phyloP scores from a whole-genome alignment of 2,888 invertebrate genomes.

The Eurytoma californica region DNA sequence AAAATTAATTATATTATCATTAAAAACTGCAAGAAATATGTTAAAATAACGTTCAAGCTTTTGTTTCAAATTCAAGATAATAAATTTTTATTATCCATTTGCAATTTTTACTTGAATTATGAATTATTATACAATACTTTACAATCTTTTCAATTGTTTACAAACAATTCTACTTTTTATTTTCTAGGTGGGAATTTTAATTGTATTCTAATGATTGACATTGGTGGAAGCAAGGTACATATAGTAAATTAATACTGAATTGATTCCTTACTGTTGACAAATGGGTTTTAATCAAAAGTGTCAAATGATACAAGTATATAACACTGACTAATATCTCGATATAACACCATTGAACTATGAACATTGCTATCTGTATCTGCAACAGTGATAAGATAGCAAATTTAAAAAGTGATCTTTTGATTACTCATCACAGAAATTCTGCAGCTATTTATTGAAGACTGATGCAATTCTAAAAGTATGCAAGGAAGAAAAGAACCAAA shows the following conservation, averaged over 20 bases:
- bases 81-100: constrained; percentile 19
- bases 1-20: background rate
- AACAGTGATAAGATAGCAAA: constrained; percentile 49
- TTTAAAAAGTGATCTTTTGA: constrained; percentile 40
- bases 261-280: constrained; percentile 35
- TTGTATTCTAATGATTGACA: constrained; percentile 16
- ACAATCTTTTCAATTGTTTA: background rate
- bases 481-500: constrained; percentile 40
- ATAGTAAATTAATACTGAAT: constrained; percentile 14
- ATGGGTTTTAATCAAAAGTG: constrained; percentile 44
- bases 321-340: constrained; percentile 41
- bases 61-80: background rate
- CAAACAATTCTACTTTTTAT: background rate
- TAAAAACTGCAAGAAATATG: background rate
- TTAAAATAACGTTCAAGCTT: background rate
- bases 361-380: constrained; percentile 48
- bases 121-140: constrained; percentile 1
- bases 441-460: constrained; percentile 32
- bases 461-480: constrained; percentile 48
- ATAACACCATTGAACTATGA: constrained; percentile 29
- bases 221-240: constrained; percentile 15
- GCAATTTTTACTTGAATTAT: constrained; percentile 21
- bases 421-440: constrained; percentile 14
- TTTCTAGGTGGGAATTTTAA: background rate
- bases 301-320: constrained; percentile 40